Evolutionary conservation across 1,140 invertebrate species (phyloP), one percentile per base, ranked within the genome.

Genomic region (Drosophila kepulauana): DNA sequence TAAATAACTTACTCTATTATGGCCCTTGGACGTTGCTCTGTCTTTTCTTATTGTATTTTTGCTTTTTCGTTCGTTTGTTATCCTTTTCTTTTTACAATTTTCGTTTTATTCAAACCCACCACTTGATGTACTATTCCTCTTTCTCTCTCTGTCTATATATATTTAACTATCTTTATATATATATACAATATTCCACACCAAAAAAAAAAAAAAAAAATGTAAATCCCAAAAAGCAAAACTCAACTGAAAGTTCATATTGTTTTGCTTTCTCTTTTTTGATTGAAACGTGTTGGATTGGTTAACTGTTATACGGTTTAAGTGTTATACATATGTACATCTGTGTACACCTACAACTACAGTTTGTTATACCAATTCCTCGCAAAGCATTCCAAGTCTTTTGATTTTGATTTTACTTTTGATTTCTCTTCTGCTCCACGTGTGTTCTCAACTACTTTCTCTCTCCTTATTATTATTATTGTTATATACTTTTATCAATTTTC

Each of bases 251-350:
- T 49, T 8, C 48, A 49, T 56, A 35, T 56, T 13, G 15, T 51
- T 59, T 59, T 64, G 70, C 51, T 74, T 74, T 13, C 15, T 70
- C 66, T 63, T 75, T 70, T 72, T 63, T 75, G 45, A 61, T 65
- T 71, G 65, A 67, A 72, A 35, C 57, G 65, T 66, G 59, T 74
- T 72, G 57, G 43, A 76, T 66, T 66, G 61, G 68, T 61, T 72
- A 74, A 78, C 75, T 78, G 75, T 78, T 78, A 78, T 78, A 78
- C 75, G 64, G 75, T 56, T 68, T 74, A 64, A 30, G 70, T 74
- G 70, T 78, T 74, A 74, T 78, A 77, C 57, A 77, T 49, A 33
- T 33, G 30, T 33, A 56, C 25, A 20, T 16, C 54, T 13, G 41
- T 28, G 11, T 69, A 69, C 69, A 59, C 57, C 48, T 56, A 48